Evolutionary conservation across 2,888 invertebrate genomes (phyloP), one percentile per base, ranked within the genome.

Genomic region (Erebia palarica): DNA sequence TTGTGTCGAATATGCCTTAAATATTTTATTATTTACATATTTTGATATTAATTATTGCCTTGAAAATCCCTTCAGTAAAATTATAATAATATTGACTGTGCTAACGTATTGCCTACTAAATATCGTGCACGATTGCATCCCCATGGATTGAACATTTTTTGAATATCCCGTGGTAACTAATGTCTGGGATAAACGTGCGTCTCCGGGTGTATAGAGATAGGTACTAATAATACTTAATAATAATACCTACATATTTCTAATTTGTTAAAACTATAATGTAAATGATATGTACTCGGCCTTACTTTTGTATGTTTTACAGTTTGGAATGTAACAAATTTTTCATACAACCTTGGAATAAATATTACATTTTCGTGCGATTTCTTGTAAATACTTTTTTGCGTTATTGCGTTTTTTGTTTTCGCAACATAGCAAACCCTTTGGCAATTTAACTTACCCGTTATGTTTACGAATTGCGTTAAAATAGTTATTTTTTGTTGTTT

Each of bases 381-480:
- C 79, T 75, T 70, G 75, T 74, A 72, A 75, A 77, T 60, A 63
- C 49, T 74, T 75, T 77, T 86, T 86, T 67, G 71, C 72, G 13
- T 72, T 72, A 86, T 88, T 88, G 81, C 81, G 78, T 75, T 74
- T 81, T 79, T 81, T 79, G 79, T 78, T 76, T 79, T 83, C 75
- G 82, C 81, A 63, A 78, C 85, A 86, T 84, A 84, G 84, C 86
- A 78, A 87, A 83, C 85, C 85, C 84, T 88, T 90, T 88, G 69
- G 80, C 78, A 78, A 82, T 80, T 75, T 74, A 79, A 3, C 10
- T 55, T 76, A 78, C 79, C 79, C 79, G 81, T 87, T 88, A 83
- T 73, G 78, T 82, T 70, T 68, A 67, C 36, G 72, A 71, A 78
- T 79, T 79, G 75, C 79, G 79, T 78, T 78, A 76, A 75, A 76